Evolutionary conservation across 2,888 invertebrate species (phyloP), one percentile per base, ranked within the genome.

Genomic region (Drosophila monieri): DNA sequence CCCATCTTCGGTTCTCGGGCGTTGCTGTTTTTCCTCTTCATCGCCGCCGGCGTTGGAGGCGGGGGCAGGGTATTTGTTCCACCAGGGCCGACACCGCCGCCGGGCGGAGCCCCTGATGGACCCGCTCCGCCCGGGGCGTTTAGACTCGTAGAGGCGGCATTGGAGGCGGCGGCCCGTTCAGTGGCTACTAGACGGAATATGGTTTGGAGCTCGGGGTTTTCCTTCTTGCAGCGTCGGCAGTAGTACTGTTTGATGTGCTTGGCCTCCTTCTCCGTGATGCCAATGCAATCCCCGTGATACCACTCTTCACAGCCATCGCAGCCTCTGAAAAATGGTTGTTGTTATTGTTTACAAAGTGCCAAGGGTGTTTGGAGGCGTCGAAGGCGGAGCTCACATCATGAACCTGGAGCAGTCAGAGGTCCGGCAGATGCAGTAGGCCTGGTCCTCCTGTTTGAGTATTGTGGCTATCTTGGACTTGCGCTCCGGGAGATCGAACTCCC

Each of bases 301-400:
- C 99, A 99, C 92, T 99, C 98, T 91, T 99, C 98, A 90, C 99
- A 99, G 12, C 96, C 94, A 91, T 99, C 99, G 92, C 99, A 99
- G 37, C 97, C 98, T 91, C 97, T 97, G 25, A 73, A 1, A 6
- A 12, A 25, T 10, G n/a, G 46, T 18, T 12, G 37, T 23, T 35
- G n/a, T 35, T 35, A 35, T 35, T 35, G 35, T 35, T 35, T 14
- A n/a, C 35, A 32, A 3, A 32, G 23, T 18, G 15, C 10, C 48
- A 48, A 3, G 9, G 14, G 8, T 14, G 5, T 12, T 0, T 1
- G 18, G 10, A 2, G n/a, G 0, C 8, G 3, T 2, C 92, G 94
- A 93, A 1, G 3, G 6, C 5, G 3, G n/a, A 14, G 92, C 94
- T 93, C 92, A 97, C 96, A 99, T 99, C 99, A 99, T 99, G 92